These are phyloP conservation scores for Sphenodon punctatus DNA, from an alignment of 2,797 vertebrate genomes.

Conservation along the genomic window DNA sequence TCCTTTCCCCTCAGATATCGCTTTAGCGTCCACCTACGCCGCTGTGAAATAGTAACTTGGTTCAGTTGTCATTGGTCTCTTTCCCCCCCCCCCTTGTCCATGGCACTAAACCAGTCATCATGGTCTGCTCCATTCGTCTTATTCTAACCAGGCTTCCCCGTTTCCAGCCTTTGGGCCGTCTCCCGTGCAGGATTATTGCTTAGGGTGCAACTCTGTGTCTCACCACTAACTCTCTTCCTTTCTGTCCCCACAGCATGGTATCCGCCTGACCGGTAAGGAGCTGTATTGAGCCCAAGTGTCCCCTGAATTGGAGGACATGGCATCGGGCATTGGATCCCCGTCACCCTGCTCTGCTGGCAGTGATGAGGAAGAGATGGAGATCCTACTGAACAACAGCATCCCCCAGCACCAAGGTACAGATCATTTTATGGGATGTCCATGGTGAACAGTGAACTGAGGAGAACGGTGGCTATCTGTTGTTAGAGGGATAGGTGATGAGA, in stretches of 20 bases:
- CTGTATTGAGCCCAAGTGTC: conserved; percentile 36
- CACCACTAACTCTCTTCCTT: conserved; percentile 20
- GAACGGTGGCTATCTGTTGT: no score
- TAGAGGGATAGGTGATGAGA: no score
- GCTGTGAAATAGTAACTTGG: neutral
- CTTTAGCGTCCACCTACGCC: neutral
- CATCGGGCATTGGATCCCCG: conserved; percentile 78
- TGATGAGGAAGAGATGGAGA: conserved; percentile 80
- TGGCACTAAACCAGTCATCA: conserved; percentile 8
- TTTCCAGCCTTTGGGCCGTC: neutral
- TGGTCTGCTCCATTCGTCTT: neutral
- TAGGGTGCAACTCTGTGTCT: neutral
- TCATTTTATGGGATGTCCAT: neutral
- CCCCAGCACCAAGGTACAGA: conserved; percentile 75
- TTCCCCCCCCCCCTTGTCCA: neutral
- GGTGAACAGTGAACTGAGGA: neutral
- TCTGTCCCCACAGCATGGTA: neutral
- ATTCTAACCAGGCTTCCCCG: neutral
- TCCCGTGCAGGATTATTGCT: conserved; percentile 34
- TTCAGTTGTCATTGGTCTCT: neutral
- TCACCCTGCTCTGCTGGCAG: conserved; percentile 79
- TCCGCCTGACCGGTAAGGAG: conserved; percentile 10
- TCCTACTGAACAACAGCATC: conserved; percentile 75
- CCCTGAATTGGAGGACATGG: conserved; percentile 69
- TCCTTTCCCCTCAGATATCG: neutral